Percentiles rank a stretch among this genome's conserved stretches.
Conservation (phyloP, 2,888 invertebrate genomes). For the Omphaloscelis lunosa region DNA sequence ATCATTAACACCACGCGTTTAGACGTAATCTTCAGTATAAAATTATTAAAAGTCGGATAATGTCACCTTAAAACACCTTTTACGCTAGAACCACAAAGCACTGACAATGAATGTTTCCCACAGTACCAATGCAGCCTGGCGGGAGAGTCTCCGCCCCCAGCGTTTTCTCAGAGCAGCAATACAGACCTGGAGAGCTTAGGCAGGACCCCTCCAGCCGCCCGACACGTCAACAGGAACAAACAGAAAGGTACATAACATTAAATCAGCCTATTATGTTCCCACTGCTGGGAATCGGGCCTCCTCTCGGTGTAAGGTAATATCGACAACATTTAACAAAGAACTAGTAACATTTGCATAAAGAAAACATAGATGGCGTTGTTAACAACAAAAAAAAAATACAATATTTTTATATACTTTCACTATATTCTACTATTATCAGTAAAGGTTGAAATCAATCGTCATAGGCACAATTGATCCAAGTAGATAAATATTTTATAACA, state of each 20-base stretch:
- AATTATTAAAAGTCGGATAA: no score
- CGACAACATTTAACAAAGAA: background rate
- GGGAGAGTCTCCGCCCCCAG: slow-evolving; percentile 74
- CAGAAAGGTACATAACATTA: slow-evolving; percentile 78
- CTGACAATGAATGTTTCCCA: slow-evolving; percentile 36
- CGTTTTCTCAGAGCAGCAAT: slow-evolving; percentile 83
- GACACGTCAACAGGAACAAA: slow-evolving; percentile 80
- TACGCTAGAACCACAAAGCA: background rate
- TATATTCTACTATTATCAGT: background rate
- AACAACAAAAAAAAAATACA: no score
- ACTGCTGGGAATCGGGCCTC: background rate
- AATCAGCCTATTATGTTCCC: background rate
- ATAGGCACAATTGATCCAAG: background rate
- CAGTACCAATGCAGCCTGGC: slow-evolving; percentile 74
- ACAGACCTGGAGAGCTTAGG: slow-evolving; percentile 86
- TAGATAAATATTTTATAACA: background rate
- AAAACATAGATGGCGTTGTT: background rate
- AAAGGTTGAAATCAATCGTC: background rate
- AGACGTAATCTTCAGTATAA: no score
- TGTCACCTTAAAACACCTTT: no score
- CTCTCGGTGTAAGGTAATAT: background rate
- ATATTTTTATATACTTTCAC: background rate
- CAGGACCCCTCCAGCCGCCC: slow-evolving; percentile 83
- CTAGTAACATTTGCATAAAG: background rate
- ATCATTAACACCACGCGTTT: no score